Evolutionary conservation across 2,797 vertebrate genomes (phyloP).

Genomic region (Eulemur albifrons): DNA sequence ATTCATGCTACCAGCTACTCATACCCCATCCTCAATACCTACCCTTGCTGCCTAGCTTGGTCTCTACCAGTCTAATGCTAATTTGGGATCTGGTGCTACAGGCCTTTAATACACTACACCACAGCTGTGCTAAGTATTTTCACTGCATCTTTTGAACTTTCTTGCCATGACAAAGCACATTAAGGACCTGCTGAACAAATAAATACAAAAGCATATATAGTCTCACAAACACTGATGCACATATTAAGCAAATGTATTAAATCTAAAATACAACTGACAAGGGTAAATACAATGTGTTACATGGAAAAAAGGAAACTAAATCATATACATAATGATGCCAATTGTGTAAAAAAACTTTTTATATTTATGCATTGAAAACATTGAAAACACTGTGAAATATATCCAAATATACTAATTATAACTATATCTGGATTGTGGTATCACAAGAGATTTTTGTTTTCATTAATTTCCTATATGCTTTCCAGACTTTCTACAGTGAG

Average conservation of each 20-base stretch:
- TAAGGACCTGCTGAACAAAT: background rate
- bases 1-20: background rate
- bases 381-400: slow-evolving; percentile 44
- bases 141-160: background rate
- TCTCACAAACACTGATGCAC: slow-evolving; percentile 3
- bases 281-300: background rate
- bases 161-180: slow-evolving; percentile 36
- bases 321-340: background rate
- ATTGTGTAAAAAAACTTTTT: background rate
- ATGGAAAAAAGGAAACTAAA: background rate
- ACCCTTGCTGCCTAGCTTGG: background rate
- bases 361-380: slow-evolving; percentile 19
- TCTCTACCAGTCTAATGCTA: background rate
- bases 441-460: background rate
- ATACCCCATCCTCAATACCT: background rate
- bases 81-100: background rate
- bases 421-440: background rate
- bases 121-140: background rate
- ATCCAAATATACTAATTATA: slow-evolving; percentile 28
- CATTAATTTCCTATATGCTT: slow-evolving; percentile 25
- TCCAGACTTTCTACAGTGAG: slow-evolving; percentile 9
- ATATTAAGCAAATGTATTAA: slow-evolving; percentile 41
- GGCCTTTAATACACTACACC: background rate
- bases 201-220: background rate
- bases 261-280: slow-evolving; percentile 45